Conservation (phyloP, 2,888 invertebrate genomes). For the Ectropis crepuscularia region DNA sequence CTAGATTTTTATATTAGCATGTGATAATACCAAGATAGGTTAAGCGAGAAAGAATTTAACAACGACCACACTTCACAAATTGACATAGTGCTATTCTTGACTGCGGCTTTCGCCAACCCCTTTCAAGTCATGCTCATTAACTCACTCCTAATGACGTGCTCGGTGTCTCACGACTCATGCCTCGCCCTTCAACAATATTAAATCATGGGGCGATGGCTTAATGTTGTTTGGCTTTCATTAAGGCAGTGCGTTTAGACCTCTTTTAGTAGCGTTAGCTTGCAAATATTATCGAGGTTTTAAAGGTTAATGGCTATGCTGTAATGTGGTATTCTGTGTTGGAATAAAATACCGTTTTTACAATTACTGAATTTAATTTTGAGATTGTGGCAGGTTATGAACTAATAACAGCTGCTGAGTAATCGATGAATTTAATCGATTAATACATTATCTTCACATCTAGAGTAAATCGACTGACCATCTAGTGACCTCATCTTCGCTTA, state of each 20-base stretch:
- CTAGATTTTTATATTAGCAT: no score
- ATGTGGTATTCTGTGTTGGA: slow-evolving; percentile 4
- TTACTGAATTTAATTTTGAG: no score
- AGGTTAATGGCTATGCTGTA: slow-evolving; percentile 19
- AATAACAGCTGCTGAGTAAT: no score
- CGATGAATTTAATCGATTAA: no score
- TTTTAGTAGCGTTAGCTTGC: slow-evolving; percentile 19
- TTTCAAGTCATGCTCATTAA: slow-evolving; percentile 56
- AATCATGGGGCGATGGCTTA: slow-evolving; percentile 46
- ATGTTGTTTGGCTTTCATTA: slow-evolving; percentile 44
- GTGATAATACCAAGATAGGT: no score
- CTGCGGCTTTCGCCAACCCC: slow-evolving; percentile 43
- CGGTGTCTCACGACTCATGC: slow-evolving; percentile 46
- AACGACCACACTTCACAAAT: slow-evolving; percentile 1
- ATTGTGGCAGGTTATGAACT: no score
- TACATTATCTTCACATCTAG: no score
- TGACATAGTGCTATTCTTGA: slow-evolving; percentile 37
- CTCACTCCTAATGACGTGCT: slow-evolving; percentile 65
- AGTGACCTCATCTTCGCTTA: no score
- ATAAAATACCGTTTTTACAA: no score
- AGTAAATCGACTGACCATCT: no score
- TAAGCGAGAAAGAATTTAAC: no score
- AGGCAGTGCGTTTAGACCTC: slow-evolving; percentile 29
- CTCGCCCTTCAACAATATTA: slow-evolving; percentile 57
- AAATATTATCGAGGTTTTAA: slow-evolving; percentile 16